Conservation (phyloP, 1,140 invertebrate species). For the Nymphalis io region DNA sequence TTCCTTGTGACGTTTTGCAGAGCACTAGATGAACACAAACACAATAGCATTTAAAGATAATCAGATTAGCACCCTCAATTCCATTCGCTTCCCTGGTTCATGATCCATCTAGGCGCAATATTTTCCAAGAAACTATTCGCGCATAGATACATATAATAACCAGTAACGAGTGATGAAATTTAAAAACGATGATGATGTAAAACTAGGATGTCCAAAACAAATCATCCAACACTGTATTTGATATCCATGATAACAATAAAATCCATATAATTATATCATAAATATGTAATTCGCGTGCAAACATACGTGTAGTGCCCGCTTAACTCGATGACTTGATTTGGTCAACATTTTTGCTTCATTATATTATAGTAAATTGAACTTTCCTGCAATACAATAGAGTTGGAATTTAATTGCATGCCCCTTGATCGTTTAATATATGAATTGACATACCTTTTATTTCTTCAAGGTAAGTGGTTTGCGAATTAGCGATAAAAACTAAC, state of each 20-base stretch:
- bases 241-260: constrained; percentile 26
- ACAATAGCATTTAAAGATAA: too few species aligned
- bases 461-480: constrained; percentile 28
- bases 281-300: constrained; percentile 29
- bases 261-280: constrained; percentile 31
- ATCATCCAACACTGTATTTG: constrained; percentile 13
- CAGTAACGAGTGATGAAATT: too few species aligned
- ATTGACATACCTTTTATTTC: constrained; percentile 34
- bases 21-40: too few species aligned
- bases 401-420: neutral
- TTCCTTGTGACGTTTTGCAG: too few species aligned
- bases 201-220: neutral
- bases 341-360: constrained; percentile 13
- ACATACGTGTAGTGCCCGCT: constrained; percentile 32
- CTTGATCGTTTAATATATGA: constrained; percentile 8
- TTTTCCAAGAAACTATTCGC: too few species aligned
- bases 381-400: constrained; percentile 12
- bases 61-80: too few species aligned
- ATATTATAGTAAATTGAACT: constrained; percentile 1
- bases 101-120: too few species aligned
- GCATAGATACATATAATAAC: too few species aligned
- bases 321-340: constrained; percentile 24
- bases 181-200: neutral
- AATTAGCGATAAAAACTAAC: constrained; percentile 32
- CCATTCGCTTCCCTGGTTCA: too few species aligned